phyloP scores from a whole-genome alignment of 2,888 invertebrate species.

The Encarsia formosa region DNA sequence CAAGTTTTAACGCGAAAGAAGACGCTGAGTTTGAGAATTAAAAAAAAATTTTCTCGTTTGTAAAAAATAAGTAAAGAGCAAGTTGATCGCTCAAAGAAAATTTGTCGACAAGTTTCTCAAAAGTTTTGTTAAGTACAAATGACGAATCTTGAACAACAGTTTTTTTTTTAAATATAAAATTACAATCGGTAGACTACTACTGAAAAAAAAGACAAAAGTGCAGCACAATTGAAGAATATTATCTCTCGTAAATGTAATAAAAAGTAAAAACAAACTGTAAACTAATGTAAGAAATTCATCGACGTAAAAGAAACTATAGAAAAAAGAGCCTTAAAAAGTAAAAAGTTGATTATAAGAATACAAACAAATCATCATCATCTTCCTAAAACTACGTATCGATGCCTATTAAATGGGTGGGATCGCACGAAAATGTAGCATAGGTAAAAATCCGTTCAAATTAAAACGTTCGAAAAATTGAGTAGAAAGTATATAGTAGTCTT shows the following conservation, averaged over 20 bases:
- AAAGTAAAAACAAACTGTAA: conserved; percentile 48
- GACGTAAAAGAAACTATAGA: conserved; percentile 42
- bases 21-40: conserved; percentile 37
- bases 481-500: conserved; percentile 32
- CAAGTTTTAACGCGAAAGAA: conserved; percentile 42
- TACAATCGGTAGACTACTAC: conserved; percentile 21
- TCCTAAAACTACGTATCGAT: conserved; percentile 43
- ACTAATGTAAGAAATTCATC: conserved; percentile 45
- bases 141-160: conserved; percentile 22
- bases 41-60: conserved; percentile 29
- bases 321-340: conserved; percentile 43
- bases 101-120: conserved; percentile 22
- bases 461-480: conserved; percentile 33
- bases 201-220: conserved; percentile 23
- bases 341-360: conserved; percentile 46
- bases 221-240: conserved; percentile 25
- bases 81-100: conserved; percentile 25
- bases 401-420: conserved; percentile 40
- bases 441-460: conserved; percentile 30
- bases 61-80: conserved; percentile 29
- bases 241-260: conserved; percentile 37
- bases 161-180: conserved; percentile 22
- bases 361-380: conserved; percentile 47
- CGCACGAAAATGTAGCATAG: conserved; percentile 32
- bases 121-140: conserved; percentile 27